Conservation (phyloP, 1,140 invertebrate genomes). For the Diploscapter pachys region DNA sequence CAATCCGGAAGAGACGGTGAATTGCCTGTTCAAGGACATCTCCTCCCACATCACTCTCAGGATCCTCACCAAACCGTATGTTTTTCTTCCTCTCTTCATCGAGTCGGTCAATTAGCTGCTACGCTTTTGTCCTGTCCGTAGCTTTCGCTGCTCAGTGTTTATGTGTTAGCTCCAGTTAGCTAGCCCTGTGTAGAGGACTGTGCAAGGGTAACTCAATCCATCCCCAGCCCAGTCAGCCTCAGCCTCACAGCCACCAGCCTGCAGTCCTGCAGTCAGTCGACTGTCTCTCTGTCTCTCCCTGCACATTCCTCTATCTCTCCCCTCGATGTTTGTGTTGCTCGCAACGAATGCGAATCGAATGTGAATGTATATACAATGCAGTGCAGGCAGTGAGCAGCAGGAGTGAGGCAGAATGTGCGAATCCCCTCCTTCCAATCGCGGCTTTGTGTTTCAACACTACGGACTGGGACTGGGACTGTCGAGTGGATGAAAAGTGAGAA, state of each 20-base stretch:
- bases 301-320: too few relatives aligned
- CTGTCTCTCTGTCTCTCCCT: too few relatives aligned
- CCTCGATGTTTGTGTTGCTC: too few relatives aligned
- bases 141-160: constrained; percentile 5
- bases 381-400: not conserved
- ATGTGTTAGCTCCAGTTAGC: constrained; percentile 8
- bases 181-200: constrained; percentile 16
- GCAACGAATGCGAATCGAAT: not conserved
- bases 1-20: constrained; percentile 38
- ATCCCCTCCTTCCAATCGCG: too few relatives aligned
- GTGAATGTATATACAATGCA: constrained; percentile 3
- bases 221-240: not conserved
- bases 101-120: not conserved
- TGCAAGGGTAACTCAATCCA: constrained; percentile 2
- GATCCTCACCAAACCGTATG: constrained; percentile 45
- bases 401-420: too few relatives aligned
- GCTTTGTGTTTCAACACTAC: too few relatives aligned
- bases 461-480: too few relatives aligned
- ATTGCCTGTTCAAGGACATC: constrained; percentile 40
- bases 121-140: not conserved
- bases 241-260: constrained; percentile 8
- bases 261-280: constrained; percentile 1
- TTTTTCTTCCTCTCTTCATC: constrained; percentile 12
- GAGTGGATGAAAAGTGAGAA: too few relatives aligned
- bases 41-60: constrained; percentile 38